Evolutionary conservation across 2,888 invertebrate species (phyloP).

Genomic region (Caenorhabditis drosophilae): DNA sequence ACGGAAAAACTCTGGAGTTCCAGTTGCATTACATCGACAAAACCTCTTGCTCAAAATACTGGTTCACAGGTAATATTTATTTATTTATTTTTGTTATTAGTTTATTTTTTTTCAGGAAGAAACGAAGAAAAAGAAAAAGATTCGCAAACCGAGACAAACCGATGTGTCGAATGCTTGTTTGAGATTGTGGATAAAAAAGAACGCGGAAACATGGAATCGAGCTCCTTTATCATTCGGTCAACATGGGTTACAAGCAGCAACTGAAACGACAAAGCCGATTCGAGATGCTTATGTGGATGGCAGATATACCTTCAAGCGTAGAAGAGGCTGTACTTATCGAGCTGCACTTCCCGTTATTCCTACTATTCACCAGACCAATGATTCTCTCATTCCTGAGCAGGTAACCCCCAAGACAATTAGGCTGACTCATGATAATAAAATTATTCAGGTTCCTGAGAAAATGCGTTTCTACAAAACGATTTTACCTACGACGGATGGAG

Average conservation of each 20-base stretch:
- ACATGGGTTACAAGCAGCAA: constrained; percentile 12
- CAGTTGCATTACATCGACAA: too few species aligned
- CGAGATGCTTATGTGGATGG: constrained; percentile 47
- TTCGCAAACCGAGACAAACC: constrained; percentile 2
- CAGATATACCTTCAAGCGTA: constrained; percentile 52
- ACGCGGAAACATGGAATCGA: constrained; percentile 59
- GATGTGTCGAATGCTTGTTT: too few species aligned
- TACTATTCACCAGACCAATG: too few species aligned
- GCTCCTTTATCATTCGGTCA: constrained; percentile 48
- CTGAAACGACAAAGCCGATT: constrained; percentile 13
- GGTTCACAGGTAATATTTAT: constrained; percentile 17
- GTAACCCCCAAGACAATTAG: too few species aligned
- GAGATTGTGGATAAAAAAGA: constrained; percentile 59
- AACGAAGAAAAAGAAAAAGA: constrained; percentile 26
- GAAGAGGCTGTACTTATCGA: constrained; percentile 52
- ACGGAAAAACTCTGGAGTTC: constrained; percentile 30
- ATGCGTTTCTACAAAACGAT: constrained; percentile 29
- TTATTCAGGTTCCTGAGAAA: constrained; percentile 13
- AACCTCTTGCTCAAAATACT: constrained; percentile 10
- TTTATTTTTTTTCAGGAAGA: constrained; percentile 9
- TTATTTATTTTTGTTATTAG: too few species aligned
- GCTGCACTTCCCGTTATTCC: constrained; percentile 25
- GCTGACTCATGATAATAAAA: constrained; percentile 7
- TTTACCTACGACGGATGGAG: constrained; percentile 17
- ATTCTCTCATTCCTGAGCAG: too few species aligned